These are phyloP conservation scores for Gisinianus flammeolus DNA, from an alignment of 2,888 invertebrate species.

Conservation along the genomic window DNA sequence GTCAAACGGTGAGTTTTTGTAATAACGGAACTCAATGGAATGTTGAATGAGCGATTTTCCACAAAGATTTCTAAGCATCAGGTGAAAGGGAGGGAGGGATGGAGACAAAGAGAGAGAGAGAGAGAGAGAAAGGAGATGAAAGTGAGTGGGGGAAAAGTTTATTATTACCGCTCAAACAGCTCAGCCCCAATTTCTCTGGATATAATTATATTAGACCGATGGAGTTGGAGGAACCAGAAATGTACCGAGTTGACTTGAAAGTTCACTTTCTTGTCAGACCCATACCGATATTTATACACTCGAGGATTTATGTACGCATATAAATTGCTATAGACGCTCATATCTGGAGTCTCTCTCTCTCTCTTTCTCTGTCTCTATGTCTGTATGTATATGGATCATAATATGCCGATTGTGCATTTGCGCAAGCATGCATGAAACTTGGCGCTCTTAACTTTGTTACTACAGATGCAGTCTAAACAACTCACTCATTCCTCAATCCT, in stretches of 20 bases:
- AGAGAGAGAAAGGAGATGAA: slow-evolving; percentile 23
- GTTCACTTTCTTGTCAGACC: too few relatives aligned
- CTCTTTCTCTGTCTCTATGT: too few relatives aligned
- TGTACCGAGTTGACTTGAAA: too few relatives aligned
- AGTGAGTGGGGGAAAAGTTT: slow-evolving; percentile 26
- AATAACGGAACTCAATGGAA: slow-evolving; percentile 12
- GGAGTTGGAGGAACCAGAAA: too few relatives aligned
- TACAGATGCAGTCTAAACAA: too few relatives aligned
- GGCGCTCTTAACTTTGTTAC: too few relatives aligned
- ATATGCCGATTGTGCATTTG: slow-evolving; percentile 23
- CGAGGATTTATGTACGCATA: too few relatives aligned
- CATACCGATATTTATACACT: too few relatives aligned
- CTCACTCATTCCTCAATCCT: too few relatives aligned
- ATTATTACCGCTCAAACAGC: slow-evolving; percentile 16
- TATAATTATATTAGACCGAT: neutral
- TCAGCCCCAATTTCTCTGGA: neutral
- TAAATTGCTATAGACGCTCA: neutral
- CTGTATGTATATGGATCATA: neutral
- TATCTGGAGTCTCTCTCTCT: neutral
- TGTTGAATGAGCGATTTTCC: slow-evolving; percentile 32
- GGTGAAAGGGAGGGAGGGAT: slow-evolving; percentile 17
- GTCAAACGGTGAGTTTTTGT: slow-evolving; percentile 17
- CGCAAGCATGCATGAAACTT: slow-evolving; percentile 20
- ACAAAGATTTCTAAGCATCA: slow-evolving; percentile 6
- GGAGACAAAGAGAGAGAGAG: neutral